Conservation (phyloP, 1,140 invertebrate species). For the Phortica variegata region DNA sequence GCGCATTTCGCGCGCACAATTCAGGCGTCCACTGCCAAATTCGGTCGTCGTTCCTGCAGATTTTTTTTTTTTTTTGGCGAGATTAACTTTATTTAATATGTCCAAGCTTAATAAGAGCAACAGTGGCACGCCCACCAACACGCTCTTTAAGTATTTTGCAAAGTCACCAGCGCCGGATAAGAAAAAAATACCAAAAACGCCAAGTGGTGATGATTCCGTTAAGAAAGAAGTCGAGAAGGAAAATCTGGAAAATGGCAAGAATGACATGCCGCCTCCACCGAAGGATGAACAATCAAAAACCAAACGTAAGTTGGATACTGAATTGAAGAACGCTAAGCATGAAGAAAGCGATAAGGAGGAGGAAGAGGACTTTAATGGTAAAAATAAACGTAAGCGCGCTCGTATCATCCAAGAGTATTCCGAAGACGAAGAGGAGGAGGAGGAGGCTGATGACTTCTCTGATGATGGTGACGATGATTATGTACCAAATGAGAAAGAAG, state of each 20-base stretch:
- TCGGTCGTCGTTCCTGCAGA: no score
- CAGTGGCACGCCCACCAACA: constrained; percentile 55
- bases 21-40: constrained; percentile 25
- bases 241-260: constrained; percentile 26
- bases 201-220: constrained; percentile 30
- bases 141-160: constrained; percentile 63
- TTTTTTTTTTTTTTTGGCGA: constrained; percentile 2
- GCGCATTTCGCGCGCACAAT: constrained; percentile 36
- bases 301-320: constrained; percentile 20
- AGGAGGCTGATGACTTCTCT: constrained; percentile 48
- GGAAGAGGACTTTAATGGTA: constrained; percentile 51
- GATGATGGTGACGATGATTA: constrained; percentile 30
- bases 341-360: constrained; percentile 40
- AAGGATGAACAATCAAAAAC: constrained; percentile 10
- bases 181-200: constrained; percentile 52
- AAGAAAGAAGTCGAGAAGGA: constrained; percentile 28
- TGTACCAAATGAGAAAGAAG: constrained; percentile 42
- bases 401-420: constrained; percentile 59
- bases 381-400: constrained; percentile 53
- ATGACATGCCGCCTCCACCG: no score
- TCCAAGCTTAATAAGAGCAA: constrained; percentile 44
- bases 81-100: no score
- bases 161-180: constrained; percentile 60
- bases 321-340: constrained; percentile 22
- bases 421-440: constrained; percentile 54